Conservation (phyloP, 2,113 vertebrate genomes). For the Corvus hawaiiensis region DNA sequence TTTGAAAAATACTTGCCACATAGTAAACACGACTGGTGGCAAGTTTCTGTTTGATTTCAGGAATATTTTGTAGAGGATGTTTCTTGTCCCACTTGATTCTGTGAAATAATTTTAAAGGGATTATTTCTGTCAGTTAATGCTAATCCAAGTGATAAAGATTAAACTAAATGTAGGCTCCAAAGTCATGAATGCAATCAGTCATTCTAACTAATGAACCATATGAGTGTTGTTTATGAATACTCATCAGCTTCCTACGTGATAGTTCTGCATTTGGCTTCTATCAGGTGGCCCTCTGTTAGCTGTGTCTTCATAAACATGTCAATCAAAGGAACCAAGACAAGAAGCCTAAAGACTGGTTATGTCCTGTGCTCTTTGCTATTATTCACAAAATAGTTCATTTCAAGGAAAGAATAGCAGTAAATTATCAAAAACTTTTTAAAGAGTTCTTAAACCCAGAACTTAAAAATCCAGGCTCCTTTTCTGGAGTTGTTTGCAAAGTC, state of each 20-base stretch:
- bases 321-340: background rate
- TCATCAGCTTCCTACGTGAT: background rate
- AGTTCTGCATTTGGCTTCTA: background rate
- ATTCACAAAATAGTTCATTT: background rate
- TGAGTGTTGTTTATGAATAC: background rate
- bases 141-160: background rate
- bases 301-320: background rate
- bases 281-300: background rate
- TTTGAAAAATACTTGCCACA: background rate
- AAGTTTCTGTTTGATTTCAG: background rate
- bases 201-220: background rate
- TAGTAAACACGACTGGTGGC: background rate
- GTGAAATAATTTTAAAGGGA: background rate
- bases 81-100: background rate
- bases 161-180: background rate
- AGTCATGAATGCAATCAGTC: background rate
- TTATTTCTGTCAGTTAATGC: background rate
- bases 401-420: background rate
- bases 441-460: background rate
- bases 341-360: background rate
- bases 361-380: background rate
- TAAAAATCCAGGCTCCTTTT: background rate
- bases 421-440: background rate
- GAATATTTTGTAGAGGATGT: background rate
- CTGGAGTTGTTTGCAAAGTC: background rate